phyloP scores from a whole-genome alignment of 2,888 invertebrate genomes.

The Apamea sordens region DNA sequence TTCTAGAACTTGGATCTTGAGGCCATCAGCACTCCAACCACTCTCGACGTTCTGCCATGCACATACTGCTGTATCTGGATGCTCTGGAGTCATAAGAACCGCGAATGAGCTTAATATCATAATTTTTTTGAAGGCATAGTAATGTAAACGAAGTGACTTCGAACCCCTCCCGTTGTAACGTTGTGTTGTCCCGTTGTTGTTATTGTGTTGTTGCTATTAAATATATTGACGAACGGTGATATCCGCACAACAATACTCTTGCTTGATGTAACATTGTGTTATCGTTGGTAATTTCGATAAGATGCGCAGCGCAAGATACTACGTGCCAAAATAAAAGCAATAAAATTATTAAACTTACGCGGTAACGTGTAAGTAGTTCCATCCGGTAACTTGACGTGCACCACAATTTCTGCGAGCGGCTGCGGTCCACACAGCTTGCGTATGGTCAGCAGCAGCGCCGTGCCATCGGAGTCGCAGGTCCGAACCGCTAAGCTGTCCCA shows the following conservation, averaged over 20 bases:
- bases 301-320: neutral
- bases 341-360: constrained; percentile 73
- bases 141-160: neutral
- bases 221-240: neutral
- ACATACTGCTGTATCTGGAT: constrained; percentile 88
- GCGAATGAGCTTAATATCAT: too few species aligned
- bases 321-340: neutral
- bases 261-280: neutral
- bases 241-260: neutral
- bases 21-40: constrained; percentile 90
- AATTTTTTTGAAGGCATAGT: too few species aligned
- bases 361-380: constrained; percentile 79
- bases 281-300: neutral
- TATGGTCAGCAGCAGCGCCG: constrained; percentile 88
- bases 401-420: constrained; percentile 88
- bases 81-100: constrained; percentile 77
- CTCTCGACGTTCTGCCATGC: constrained; percentile 77
- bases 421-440: constrained; percentile 85
- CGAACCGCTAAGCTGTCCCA: constrained; percentile 86
- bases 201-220: neutral
- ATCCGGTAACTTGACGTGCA: constrained; percentile 87
- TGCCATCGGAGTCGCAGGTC: constrained; percentile 90
- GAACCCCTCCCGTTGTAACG: neutral
- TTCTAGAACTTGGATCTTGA: constrained; percentile 91
- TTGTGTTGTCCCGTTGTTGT: too few species aligned